phyloP scores from a whole-genome alignment of 2,797 vertebrate species.

The Macrochelys suwanniensis region DNA sequence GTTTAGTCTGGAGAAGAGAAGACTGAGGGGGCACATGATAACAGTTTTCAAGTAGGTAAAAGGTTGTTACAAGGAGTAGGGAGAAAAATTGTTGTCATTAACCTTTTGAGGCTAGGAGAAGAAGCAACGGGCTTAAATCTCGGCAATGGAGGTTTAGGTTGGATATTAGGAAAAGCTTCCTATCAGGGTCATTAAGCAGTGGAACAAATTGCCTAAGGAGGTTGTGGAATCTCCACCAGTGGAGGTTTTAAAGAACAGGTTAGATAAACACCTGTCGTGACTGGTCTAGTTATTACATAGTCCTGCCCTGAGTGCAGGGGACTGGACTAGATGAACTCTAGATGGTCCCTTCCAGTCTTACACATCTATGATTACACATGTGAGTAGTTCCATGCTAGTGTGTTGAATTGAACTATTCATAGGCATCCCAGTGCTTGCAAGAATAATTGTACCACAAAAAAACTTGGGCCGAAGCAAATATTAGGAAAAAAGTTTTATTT shows the following conservation, averaged over 20 bases:
- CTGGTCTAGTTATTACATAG: neutral
- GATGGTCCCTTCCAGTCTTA: neutral
- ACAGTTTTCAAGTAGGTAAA: neutral
- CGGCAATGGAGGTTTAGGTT: neutral
- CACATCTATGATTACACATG: neutral
- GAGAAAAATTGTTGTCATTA: neutral
- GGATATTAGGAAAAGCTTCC: neutral
- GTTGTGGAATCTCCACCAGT: neutral
- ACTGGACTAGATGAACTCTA: neutral
- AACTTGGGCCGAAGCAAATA: neutral
- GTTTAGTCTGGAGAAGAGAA: neutral
- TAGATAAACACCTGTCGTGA: neutral
- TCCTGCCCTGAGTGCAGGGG: neutral
- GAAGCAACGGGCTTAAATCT: neutral
- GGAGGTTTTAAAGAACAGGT: neutral
- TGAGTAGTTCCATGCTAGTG: neutral
- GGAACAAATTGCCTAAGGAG: neutral
- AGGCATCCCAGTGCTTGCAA: neutral
- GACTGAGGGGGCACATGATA: neutral
- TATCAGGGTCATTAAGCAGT: neutral
- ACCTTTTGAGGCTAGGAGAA: neutral
- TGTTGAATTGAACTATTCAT: neutral
- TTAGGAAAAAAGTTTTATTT: neutral
- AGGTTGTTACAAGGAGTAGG: neutral
- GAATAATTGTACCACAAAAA: too few species aligned